Evolutionary conservation across 2,888 invertebrate species (phyloP).

Genomic region (Campoplex capitator): DNA sequence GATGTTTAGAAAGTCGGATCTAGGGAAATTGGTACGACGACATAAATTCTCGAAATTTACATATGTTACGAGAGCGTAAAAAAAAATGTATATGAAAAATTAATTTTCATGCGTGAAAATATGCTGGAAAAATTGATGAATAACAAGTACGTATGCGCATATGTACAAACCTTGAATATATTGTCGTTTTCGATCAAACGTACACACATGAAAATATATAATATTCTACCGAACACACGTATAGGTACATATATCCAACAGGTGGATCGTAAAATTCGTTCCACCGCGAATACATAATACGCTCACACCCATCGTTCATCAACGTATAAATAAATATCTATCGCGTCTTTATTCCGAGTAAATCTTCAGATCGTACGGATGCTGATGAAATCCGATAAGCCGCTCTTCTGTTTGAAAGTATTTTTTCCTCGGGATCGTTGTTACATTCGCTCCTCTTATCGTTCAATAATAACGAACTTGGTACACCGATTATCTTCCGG

Average conservation of each 20-base stretch:
- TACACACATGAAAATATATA: background rate
- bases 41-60: too few relatives aligned
- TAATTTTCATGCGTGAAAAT: background rate
- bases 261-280: slow-evolving; percentile 25
- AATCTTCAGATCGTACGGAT: slow-evolving; percentile 49
- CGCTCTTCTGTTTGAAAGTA: slow-evolving; percentile 12
- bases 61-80: background rate
- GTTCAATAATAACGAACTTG: slow-evolving; percentile 30
- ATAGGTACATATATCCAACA: slow-evolving; percentile 21
- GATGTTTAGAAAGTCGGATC: too few relatives aligned
- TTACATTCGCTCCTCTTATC: slow-evolving; percentile 44
- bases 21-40: too few relatives aligned
- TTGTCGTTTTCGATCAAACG: slow-evolving; percentile 10
- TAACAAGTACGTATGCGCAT: background rate
- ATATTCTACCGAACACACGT: background rate
- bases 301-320: background rate
- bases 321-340: slow-evolving; percentile 1
- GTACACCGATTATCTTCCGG: slow-evolving; percentile 19
- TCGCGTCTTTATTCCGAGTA: background rate
- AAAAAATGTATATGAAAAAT: too few relatives aligned
- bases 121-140: background rate
- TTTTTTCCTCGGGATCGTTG: slow-evolving; percentile 18
- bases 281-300: background rate
- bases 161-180: slow-evolving; percentile 9
- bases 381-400: slow-evolving; percentile 59